These are phyloP conservation scores for Tylochromis polylepis DNA, from an alignment of 2,113 vertebrate species.

Conservation along the genomic window DNA sequence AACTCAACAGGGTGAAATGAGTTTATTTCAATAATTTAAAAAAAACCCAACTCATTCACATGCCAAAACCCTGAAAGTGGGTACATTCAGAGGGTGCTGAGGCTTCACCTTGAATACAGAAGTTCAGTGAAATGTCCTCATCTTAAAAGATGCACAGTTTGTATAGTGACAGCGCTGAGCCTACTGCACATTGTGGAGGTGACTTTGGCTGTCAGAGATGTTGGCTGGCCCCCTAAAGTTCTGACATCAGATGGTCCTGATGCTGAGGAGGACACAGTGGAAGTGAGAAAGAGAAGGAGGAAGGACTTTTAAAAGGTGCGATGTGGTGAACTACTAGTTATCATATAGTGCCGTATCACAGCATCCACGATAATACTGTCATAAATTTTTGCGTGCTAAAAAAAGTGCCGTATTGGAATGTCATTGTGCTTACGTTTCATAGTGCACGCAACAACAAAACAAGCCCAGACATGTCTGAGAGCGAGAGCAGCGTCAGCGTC, in stretches of 20 bases:
- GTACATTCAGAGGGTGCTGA: background rate
- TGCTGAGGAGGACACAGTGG: background rate
- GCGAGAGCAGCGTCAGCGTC: background rate
- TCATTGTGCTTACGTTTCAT: background rate
- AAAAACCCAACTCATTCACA: background rate
- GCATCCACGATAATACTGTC: background rate
- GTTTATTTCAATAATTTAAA: background rate
- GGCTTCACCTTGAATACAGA: constrained; percentile 7
- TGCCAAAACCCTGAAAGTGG: background rate
- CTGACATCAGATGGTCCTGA: background rate
- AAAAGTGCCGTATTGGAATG: background rate
- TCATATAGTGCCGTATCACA: background rate
- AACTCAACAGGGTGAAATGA: background rate
- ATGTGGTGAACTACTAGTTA: background rate
- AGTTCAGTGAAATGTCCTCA: background rate
- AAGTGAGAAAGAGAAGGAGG: background rate
- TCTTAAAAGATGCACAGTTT: constrained; percentile 23
- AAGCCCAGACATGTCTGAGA: background rate
- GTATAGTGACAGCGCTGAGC: constrained; percentile 14
- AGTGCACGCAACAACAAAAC: background rate
- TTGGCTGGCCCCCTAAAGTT: background rate
- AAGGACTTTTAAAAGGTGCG: background rate
- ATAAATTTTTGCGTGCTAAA: background rate
- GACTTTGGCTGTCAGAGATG: constrained; percentile 44
- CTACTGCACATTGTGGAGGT: constrained; percentile 4